Evolutionary conservation across 2,113 vertebrate genomes (phyloP), one percentile per base, ranked within the genome.

Genomic region (Lanius ludovicianus): DNA sequence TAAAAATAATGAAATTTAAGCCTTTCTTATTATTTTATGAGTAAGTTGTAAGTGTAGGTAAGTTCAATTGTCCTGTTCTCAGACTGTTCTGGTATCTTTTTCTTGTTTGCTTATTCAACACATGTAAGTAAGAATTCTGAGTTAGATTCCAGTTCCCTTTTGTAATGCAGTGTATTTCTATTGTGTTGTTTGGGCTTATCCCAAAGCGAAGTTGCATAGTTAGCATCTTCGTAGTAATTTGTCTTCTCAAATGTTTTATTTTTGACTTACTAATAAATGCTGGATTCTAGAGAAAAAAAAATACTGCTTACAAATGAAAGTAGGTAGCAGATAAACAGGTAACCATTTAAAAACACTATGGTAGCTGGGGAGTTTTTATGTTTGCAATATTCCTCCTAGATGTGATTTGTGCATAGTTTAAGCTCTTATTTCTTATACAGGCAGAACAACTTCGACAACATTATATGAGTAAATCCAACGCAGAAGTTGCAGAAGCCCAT

Each of bases 391-490:
- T 42, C 23, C 16, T 59, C 22, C 8, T 41, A 87, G 67, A 47
- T 71, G 28, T 6, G 21, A 75, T 23, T 59, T 86, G 28, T 64
- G 39, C 23, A 4, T 79, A 35, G 52, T 46, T 75, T 62, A 65
- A 89, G 10, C 46, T 82, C 13, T 64, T 3, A 31, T 44, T 90
- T 94, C 14, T 39, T 37, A 50, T 62, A 11, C 44, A 99, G 99
- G 98, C 98, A 60, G 98, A 99, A 93, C 99, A 99, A 64, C 99
- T 99, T 41, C 98, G 98, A 47, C 98, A 99, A 56, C 99, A 99
- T 97, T 99, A 99, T 86, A 99, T 99, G 99, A 99, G 98, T 92
- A 99, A 99, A 93, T 99, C 99, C 42, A 99, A 99, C 20, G 98
- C 99, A 7, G 99, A 99, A 96, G 99, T 99, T 13, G 98, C 99